Percentiles rank a stretch among this genome's conserved stretches.
Conservation (phyloP, 2,888 invertebrate species). For the Lepidonotus clava region DNA sequence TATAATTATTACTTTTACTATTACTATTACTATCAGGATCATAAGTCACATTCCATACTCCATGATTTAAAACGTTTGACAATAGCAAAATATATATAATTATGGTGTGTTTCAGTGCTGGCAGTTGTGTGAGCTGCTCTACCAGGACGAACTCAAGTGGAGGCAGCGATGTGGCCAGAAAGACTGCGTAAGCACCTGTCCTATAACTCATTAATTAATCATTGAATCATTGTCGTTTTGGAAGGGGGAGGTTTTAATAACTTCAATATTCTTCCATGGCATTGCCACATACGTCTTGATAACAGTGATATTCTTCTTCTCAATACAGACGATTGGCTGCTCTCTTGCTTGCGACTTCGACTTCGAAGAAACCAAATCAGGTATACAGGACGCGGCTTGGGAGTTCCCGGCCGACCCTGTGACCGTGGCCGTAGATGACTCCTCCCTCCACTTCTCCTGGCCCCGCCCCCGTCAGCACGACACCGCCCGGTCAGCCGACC, state of each 20-base stretch:
- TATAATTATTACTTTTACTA: too few species aligned
- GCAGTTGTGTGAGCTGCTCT: conserved; percentile 42
- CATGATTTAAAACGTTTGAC: too few species aligned
- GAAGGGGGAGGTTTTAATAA: neutral
- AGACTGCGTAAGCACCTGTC: conserved; percentile 5
- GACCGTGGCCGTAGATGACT: neutral
- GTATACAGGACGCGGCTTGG: neutral
- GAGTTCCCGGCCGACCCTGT: neutral
- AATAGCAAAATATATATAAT: neutral
- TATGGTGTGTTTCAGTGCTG: neutral
- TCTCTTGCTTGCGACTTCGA: neutral
- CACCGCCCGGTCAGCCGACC: neutral
- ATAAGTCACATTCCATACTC: too few species aligned
- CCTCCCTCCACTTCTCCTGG: neutral
- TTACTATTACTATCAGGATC: too few species aligned
- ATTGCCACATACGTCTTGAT: neutral
- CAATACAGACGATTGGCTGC: neutral
- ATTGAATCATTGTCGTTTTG: neutral
- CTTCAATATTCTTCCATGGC: neutral
- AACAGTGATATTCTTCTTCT: neutral
- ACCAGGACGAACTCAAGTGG: neutral
- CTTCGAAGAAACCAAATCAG: neutral
- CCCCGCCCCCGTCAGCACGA: neutral
- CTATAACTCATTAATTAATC: too few species aligned
- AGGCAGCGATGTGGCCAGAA: neutral